Evolutionary conservation across 2,888 invertebrate species (phyloP).

Genomic region (Nymphalis urticae): DNA sequence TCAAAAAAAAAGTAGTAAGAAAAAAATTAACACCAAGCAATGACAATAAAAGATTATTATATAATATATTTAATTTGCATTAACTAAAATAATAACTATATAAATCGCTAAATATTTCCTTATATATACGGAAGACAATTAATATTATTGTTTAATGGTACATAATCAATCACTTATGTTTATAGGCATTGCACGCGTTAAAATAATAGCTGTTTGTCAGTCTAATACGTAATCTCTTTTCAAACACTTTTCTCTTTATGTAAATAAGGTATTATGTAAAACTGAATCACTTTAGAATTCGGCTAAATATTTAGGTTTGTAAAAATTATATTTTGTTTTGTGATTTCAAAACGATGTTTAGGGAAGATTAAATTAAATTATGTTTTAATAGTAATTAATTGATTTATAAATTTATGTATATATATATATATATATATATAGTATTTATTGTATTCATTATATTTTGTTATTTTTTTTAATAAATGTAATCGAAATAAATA

Average conservation of each 20-base stretch:
- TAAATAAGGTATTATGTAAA: neutral
- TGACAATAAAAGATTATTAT: neutral
- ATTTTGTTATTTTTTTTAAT: too few relatives aligned
- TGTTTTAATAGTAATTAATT: too few relatives aligned
- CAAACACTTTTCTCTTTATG: neutral
- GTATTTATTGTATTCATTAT: too few relatives aligned
- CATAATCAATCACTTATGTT: constrained; percentile 28
- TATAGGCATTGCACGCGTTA: constrained; percentile 14
- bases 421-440: too few relatives aligned
- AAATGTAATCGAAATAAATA: too few relatives aligned
- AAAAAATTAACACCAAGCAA: too few relatives aligned
- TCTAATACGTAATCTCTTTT: neutral
- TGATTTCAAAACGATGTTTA: too few relatives aligned
- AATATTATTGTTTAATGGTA: constrained; percentile 11
- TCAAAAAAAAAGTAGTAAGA: neutral
- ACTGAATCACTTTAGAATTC: too few relatives aligned
- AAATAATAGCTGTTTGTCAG: neutral
- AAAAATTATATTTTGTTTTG: too few relatives aligned
- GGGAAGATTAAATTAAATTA: too few relatives aligned
- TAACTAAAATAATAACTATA: neutral
- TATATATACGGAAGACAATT: constrained; percentile 25
- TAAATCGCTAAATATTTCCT: constrained; percentile 18
- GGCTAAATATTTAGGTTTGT: too few relatives aligned
- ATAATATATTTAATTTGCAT: neutral
- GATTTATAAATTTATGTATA: too few relatives aligned